Conservation (phyloP, 2,113 vertebrate species). For the Nansenia antarctica region DNA sequence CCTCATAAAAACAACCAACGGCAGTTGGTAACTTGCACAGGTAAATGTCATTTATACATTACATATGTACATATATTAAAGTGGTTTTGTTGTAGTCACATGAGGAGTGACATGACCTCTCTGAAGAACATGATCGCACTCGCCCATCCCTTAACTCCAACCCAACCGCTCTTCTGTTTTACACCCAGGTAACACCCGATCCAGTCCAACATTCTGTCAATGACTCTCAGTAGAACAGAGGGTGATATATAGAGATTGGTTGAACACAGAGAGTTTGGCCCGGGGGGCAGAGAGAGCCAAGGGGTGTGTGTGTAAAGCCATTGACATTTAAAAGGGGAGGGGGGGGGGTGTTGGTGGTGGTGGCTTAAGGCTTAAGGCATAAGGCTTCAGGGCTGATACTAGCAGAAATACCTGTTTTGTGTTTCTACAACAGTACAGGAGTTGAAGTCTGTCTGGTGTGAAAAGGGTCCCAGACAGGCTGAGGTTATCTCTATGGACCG, state of each 20-base stretch:
- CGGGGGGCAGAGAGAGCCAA: not conserved
- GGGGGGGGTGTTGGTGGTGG: too few relatives aligned
- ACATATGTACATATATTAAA: too few relatives aligned
- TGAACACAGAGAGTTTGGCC: conserved; percentile 41
- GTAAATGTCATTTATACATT: too few relatives aligned
- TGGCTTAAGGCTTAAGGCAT: conserved; percentile 43
- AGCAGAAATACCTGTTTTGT: conserved; percentile 30
- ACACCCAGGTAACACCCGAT: conserved; percentile 42
- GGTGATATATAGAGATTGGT: conserved; percentile 58
- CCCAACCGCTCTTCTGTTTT: conserved; percentile 16
- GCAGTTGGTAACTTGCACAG: too few relatives aligned
- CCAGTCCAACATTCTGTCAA: conserved; percentile 42
- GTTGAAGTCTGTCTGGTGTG: conserved; percentile 33
- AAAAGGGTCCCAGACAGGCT: conserved; percentile 12
- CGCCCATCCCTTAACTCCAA: too few relatives aligned
- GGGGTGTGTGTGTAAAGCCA: conserved; percentile 32
- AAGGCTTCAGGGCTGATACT: conserved; percentile 38
- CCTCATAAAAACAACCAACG: too few relatives aligned
- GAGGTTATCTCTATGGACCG: conserved; percentile 47
- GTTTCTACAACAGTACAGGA: conserved; percentile 16
- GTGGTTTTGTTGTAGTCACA: too few relatives aligned
- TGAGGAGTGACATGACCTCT: too few relatives aligned
- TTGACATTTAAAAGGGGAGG: conserved; percentile 51
- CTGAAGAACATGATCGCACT: too few relatives aligned
- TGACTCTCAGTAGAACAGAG: conserved; percentile 38